A percentile compares a stretch with the other conserved stretches of the same genome.
Evolutionary conservation across 2,113 vertebrate genomes (phyloP).

Genomic region (Plecotus auritus): DNA sequence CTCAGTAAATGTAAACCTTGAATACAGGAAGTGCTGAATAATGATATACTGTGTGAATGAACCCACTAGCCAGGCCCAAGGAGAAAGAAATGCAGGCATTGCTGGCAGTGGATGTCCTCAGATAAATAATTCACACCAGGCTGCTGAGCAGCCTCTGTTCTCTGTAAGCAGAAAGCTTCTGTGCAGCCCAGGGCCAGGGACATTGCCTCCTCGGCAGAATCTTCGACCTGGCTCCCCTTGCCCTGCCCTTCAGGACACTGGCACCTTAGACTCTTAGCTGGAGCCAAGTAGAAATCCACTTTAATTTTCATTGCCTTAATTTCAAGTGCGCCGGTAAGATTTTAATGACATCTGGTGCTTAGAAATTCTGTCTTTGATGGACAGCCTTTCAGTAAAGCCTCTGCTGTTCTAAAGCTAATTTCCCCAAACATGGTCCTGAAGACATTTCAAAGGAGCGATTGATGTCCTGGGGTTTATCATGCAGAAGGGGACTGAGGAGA

Average conservation of each 20-base stretch:
- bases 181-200: neutral
- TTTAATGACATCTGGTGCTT: conserved; percentile 89
- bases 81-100: neutral
- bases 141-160: neutral
- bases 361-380: conserved; percentile 90
- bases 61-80: neutral
- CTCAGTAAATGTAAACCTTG: neutral
- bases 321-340: conserved; percentile 88
- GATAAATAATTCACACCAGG: neutral
- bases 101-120: neutral
- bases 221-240: neutral
- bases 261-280: conserved; percentile 73
- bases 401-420: conserved; percentile 73
- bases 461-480: conserved; percentile 67
- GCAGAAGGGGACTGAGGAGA: neutral
- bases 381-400: conserved; percentile 86
- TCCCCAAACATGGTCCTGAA: conserved; percentile 75
- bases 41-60: rapidly evolving
- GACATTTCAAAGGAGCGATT: conserved; percentile 75
- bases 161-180: neutral
- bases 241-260: neutral
- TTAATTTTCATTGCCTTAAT: conserved; percentile 90
- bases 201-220: neutral
- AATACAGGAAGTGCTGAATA: neutral
- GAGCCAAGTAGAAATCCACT: conserved; percentile 83